Evolutionary conservation across 2,888 invertebrate genomes (phyloP), one percentile per base, ranked within the genome.

Genomic region (Pammene fasciana): DNA sequence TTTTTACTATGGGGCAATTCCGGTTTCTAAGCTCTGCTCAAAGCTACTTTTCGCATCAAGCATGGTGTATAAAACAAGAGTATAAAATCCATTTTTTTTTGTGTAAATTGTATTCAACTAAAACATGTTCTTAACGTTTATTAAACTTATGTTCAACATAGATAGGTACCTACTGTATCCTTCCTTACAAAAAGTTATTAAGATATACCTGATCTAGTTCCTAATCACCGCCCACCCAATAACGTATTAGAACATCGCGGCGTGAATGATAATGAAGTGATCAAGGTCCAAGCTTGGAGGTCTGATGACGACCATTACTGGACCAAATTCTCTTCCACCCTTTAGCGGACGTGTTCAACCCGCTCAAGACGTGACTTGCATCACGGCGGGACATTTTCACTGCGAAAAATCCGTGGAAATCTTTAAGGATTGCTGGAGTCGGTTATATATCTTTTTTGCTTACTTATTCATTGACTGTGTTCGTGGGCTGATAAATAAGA

Each of bases 261-360:
- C 38, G 52, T 71, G 78, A 79, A 79, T 81, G 72, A 72, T 81
- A 86, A 86, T 85, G 81, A 86, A 83, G 82, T 82, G 82, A 85
- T 85, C 82, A 80, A 77, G 73, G 77, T 70, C 75, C 71, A 67
- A 68, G 71, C 68, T 79, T 79, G 79, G 76, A 77, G 79, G 76
- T 72, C 76, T 84, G 84, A 87, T 86, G 87, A 85, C 81, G 82
- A 79, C 79, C 79, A 85, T 89, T 86, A 86, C 80, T 80, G 80
- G 83, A 88, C 80, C 76, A 80, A 86, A 86, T 88, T 88, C 83
- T 80, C 83, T 82, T 86, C 83, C 87, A 86, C 87, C 88, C 85
- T 89, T 88, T 81, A 78, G 73, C 71, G 72, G 76, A 88, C 89
- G 89, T 89, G 89, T 89, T 83, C 81, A 75, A 88, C 76, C 76